phyloP scores from a whole-genome alignment of 2,888 invertebrate genomes.

The Mesopsocus fuscifrons region DNA sequence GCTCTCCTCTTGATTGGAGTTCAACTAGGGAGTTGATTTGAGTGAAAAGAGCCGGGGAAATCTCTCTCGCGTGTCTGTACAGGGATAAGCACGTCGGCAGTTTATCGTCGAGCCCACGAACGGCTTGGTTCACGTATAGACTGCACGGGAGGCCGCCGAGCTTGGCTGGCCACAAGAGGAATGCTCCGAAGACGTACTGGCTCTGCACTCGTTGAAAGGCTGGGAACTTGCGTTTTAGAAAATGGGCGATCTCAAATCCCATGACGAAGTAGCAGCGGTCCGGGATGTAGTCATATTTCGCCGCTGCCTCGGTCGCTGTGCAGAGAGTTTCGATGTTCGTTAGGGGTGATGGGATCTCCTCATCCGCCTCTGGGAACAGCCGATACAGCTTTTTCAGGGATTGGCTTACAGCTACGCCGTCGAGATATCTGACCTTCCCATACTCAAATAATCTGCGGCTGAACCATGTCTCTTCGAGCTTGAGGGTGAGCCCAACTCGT shows the following conservation, averaged over 20 bases:
- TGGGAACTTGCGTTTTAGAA: neutral
- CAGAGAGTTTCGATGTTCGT: neutral
- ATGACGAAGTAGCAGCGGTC: neutral
- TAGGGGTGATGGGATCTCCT: neutral
- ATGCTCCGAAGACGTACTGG: neutral
- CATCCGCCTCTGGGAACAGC: neutral
- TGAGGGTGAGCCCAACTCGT: neutral
- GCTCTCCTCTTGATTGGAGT: neutral
- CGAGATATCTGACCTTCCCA: neutral
- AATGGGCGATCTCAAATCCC: neutral
- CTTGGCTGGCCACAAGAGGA: neutral
- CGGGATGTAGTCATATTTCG: conserved; percentile 1
- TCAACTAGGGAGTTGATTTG: neutral
- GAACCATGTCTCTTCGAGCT: neutral
- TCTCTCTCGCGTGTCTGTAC: neutral
- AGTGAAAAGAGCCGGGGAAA: neutral
- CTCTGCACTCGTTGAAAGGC: neutral
- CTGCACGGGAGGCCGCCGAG: neutral
- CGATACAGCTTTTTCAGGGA: neutral
- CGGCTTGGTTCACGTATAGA: neutral
- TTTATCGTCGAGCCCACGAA: neutral
- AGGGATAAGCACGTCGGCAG: neutral
- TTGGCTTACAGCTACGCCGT: neutral
- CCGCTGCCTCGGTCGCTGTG: neutral
- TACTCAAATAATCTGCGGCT: neutral